Conservation (phyloP, 2,888 invertebrate species). For the Tanypteryx hageni region DNA sequence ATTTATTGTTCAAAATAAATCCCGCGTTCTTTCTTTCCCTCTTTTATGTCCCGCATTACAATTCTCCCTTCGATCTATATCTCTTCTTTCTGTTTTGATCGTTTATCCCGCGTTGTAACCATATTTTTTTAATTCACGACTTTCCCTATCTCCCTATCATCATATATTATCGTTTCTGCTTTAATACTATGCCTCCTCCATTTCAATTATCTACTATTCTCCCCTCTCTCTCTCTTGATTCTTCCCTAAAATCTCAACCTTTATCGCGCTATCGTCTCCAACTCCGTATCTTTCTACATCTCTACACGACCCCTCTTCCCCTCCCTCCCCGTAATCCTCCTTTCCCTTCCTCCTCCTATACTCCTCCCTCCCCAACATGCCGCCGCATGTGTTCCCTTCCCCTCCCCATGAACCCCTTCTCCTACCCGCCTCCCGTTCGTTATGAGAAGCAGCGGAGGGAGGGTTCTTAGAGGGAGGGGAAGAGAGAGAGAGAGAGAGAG, state of each 20-base stretch:
- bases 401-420: too few relatives aligned
- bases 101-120: neutral
- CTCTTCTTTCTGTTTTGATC: neutral
- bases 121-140: neutral
- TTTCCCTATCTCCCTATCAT: neutral
- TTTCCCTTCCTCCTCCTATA: neutral
- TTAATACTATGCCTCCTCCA: neutral
- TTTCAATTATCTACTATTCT: too few relatives aligned
- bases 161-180: conserved; percentile 40
- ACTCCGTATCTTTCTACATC: neutral
- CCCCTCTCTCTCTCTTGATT: too few relatives aligned
- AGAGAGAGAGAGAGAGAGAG: neutral
- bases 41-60: too few relatives aligned
- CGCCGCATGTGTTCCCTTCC: too few relatives aligned
- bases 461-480: neutral
- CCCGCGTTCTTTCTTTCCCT: too few relatives aligned
- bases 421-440: neutral
- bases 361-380: neutral
- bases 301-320: neutral
- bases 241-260: neutral
- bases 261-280: neutral
- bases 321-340: neutral
- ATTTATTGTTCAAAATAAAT: too few relatives aligned
- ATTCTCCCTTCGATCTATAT: too few relatives aligned
- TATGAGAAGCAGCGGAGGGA: neutral